These are phyloP conservation scores for Stratiolaelaps scimitus DNA, from an alignment of 1,140 invertebrate species.

Conservation along the genomic window DNA sequence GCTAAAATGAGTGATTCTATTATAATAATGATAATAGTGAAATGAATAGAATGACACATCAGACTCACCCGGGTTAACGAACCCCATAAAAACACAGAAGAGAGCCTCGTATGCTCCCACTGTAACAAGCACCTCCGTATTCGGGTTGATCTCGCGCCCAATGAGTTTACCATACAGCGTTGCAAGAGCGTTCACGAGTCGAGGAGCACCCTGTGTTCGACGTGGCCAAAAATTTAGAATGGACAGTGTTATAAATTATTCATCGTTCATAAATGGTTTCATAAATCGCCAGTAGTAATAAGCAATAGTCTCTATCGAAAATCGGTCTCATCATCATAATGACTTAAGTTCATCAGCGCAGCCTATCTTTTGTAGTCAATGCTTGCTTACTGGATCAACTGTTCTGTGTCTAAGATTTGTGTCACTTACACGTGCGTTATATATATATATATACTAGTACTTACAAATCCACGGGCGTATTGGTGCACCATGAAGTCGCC, in stretches of 20 bases:
- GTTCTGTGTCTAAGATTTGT: no score
- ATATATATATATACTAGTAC: no score
- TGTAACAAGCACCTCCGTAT: conserved; percentile 72
- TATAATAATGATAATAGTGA: not conserved
- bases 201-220: conserved; percentile 63
- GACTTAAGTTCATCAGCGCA: no score
- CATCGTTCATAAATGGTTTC: no score
- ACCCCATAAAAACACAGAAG: conserved; percentile 66
- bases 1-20: not conserved
- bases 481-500: conserved; percentile 71
- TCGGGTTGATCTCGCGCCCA: conserved; percentile 58
- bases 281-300: no score
- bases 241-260: no score
- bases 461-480: conserved; percentile 55
- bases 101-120: conserved; percentile 81
- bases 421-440: conserved; percentile 19
- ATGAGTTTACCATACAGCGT: conserved; percentile 72
- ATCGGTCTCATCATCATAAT: no score
- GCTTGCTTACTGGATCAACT: no score
- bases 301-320: no score
- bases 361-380: no score
- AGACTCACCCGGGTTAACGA: conserved; percentile 55
- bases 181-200: conserved; percentile 66
- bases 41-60: conserved; percentile 40
- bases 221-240: no score